phyloP scores from a whole-genome alignment of 2,113 vertebrate species.

The Aepyceros melampus region DNA sequence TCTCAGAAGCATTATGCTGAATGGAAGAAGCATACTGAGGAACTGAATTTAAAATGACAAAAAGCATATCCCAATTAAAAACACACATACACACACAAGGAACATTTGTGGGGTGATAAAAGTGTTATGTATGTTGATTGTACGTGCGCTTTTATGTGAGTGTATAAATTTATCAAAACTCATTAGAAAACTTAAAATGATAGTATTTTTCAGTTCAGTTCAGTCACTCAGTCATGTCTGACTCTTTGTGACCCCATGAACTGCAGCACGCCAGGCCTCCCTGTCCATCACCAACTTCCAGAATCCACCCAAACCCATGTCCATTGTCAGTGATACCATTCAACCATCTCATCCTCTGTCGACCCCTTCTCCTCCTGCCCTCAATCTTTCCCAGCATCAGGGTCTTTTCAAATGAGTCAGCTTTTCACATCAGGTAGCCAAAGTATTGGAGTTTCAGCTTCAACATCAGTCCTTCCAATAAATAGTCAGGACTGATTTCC shows the following conservation, averaged over 20 bases:
- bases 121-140: neutral
- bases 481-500: too few species aligned
- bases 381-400: too few species aligned
- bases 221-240: rapidly evolving
- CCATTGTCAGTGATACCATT: too few species aligned
- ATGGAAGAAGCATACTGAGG: neutral
- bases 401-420: too few species aligned
- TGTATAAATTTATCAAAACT: neutral
- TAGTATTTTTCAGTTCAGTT: neutral
- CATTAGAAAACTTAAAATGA: neutral
- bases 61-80: neutral
- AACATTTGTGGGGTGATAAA: neutral
- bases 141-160: neutral
- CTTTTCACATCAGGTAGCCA: too few species aligned
- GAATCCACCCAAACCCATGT: too few species aligned
- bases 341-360: rapidly evolving
- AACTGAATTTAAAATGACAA: neutral
- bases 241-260: too few species aligned
- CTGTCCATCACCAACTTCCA: too few species aligned
- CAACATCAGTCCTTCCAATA: too few species aligned
- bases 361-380: too few species aligned
- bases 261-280: too few species aligned
- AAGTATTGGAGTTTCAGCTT: too few species aligned
- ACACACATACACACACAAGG: neutral
- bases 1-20: neutral